Evolutionary conservation across 2,113 vertebrate genomes (phyloP).

Genomic region (Phrynosoma platyrhinos): DNA sequence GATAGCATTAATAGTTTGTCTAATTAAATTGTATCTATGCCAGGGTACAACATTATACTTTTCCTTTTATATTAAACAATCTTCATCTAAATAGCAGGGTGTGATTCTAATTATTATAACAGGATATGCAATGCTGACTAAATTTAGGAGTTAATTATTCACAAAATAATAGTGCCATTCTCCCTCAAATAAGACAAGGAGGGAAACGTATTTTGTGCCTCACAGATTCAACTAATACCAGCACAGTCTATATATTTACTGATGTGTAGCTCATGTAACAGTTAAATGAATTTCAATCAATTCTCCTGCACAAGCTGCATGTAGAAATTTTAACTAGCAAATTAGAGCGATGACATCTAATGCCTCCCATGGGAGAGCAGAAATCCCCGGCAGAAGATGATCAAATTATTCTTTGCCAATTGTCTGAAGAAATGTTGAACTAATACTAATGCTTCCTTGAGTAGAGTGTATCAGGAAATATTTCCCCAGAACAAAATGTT

Average conservation of each 20-base stretch:
- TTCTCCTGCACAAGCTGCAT: slow-evolving; percentile 65
- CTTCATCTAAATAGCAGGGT: slow-evolving; percentile 56
- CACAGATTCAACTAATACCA: slow-evolving; percentile 62
- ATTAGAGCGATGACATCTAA: slow-evolving; percentile 69
- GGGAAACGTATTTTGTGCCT: slow-evolving; percentile 68
- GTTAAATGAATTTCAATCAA: slow-evolving; percentile 70
- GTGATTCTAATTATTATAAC: slow-evolving; percentile 73
- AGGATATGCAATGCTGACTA: slow-evolving; percentile 67
- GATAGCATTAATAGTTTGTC: slow-evolving; percentile 38
- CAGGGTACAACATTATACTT: slow-evolving; percentile 64
- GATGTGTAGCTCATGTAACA: slow-evolving; percentile 71
- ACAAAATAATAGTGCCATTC: slow-evolving; percentile 71
- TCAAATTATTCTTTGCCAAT: slow-evolving; percentile 70
- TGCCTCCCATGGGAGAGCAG: slow-evolving; percentile 68
- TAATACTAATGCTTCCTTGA: slow-evolving; percentile 36
- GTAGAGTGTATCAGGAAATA: slow-evolving; percentile 13
- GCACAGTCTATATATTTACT: slow-evolving; percentile 71
- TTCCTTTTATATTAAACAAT: slow-evolving; percentile 45
- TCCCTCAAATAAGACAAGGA: slow-evolving; percentile 70
- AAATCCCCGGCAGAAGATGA: slow-evolving; percentile 57
- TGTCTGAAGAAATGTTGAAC: slow-evolving; percentile 45
- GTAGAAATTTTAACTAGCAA: slow-evolving; percentile 74
- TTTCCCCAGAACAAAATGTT: background rate
- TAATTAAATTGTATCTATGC: slow-evolving; percentile 51
- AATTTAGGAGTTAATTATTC: slow-evolving; percentile 74